Evolutionary conservation across 35 echinoderm and acorn worm genomes (phyloP).

Genomic region (Ophioderma brevispina): DNA sequence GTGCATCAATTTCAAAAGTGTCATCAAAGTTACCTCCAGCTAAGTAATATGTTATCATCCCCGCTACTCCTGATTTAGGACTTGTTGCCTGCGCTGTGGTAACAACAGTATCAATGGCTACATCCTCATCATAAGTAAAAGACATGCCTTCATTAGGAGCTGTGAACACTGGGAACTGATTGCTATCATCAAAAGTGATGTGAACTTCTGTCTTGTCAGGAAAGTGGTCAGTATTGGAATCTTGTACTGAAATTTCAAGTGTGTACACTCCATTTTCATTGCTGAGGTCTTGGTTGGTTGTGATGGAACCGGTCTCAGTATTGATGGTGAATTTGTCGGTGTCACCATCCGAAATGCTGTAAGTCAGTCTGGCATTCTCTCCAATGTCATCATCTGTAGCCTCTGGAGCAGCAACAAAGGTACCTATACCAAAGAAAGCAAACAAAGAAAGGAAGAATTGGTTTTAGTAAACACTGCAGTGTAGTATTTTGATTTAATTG

Average conservation of each 20-base stretch:
- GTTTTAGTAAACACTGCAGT: no score
- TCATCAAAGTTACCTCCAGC: conserved; percentile 76
- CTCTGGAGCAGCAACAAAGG: conserved; percentile 52
- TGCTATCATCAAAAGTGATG: conserved; percentile 45
- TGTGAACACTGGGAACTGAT: conserved; percentile 53
- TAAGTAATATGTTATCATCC: conserved; percentile 63
- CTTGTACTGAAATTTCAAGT: conserved; percentile 59
- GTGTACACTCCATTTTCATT: conserved; percentile 41
- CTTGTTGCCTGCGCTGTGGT: conserved; percentile 50
- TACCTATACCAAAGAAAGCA: conserved; percentile 46
- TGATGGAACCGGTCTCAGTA: conserved; percentile 54
- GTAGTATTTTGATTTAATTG: no score
- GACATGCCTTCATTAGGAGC: conserved; percentile 22
- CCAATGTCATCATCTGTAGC: conserved; percentile 63
- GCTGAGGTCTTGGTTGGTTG: conserved; percentile 49
- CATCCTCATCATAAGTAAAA: conserved; percentile 47
- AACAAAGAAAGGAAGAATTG: no score
- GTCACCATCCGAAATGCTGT: conserved; percentile 64
- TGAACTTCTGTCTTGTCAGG: conserved; percentile 37
- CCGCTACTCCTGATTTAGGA: conserved; percentile 26
- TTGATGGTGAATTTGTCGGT: conserved; percentile 66
- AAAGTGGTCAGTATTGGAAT: conserved; percentile 1
- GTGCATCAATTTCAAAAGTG: conserved; percentile 62
- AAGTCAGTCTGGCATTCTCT: conserved; percentile 64
- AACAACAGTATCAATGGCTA: conserved; percentile 31